Base-by-base conservation (phyloP, 2,888 invertebrate genomes). In the Erpobdella octoculata region DNA sequence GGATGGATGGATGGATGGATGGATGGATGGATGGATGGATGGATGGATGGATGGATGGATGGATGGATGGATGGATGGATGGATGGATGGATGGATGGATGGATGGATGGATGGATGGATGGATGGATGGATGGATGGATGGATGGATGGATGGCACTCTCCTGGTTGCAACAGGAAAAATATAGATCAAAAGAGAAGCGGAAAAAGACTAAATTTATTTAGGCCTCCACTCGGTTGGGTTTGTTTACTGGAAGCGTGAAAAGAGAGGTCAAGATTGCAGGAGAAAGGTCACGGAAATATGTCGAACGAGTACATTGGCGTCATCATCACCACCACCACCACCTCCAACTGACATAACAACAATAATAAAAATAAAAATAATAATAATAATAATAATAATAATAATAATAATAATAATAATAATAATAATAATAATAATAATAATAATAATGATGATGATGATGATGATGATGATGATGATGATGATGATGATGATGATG, bases 381-480 rank as follows among this genome's bases (percentile, higher is more conserved):
- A 41, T 41, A 41, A n/a, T 41, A n/a, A n/a, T n/a, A n/a, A n/a
- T n/a, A n/a, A n/a, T n/a, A n/a, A n/a, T n/a, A n/a, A n/a, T n/a
- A n/a, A n/a, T n/a, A n/a, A n/a, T n/a, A n/a, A n/a, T n/a, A n/a
- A n/a, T n/a, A n/a, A n/a, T n/a, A n/a, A n/a, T n/a, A n/a, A n/a
- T n/a, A n/a, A n/a, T n/a, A n/a, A n/a, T n/a, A n/a, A n/a, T n/a
- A n/a, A n/a, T n/a, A n/a, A n/a, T n/a, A n/a, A n/a, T n/a, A n/a
- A n/a, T 61, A 15, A 67, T 21, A 15, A 1, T 69, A 1, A 1
- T 76, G 78, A 73, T 79, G 79, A 79, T 79, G 67, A 72, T 48
- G 67, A 61, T 62, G 64, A 36, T 73, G 28, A 18, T 72, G 70
- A 72, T 72, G 33, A 36, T 72, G 69, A 58, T 70, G 69, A 71